phyloP scores from a whole-genome alignment of 1,140 invertebrate genomes.

The Frieseomelitta varia region DNA sequence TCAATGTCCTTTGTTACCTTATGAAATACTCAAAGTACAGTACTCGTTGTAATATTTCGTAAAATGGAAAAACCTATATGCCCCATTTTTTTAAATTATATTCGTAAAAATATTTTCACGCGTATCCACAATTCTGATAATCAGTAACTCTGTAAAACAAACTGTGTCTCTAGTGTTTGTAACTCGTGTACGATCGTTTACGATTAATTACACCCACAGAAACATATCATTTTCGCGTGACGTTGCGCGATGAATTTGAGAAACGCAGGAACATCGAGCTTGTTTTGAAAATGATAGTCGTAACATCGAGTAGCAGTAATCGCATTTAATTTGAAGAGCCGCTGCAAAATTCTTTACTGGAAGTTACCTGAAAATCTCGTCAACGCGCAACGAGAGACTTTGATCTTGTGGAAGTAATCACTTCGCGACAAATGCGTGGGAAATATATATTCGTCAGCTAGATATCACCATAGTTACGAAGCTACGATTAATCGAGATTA shows the following conservation, averaged over 20 bases:
- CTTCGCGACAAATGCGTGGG: neutral
- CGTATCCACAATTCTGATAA: neutral
- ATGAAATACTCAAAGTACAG: neutral
- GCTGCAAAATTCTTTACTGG: too few species aligned
- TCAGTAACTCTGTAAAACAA: neutral
- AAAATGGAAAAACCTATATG: neutral
- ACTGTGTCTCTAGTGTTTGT: neutral
- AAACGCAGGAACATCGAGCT: neutral
- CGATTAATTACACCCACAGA: neutral
- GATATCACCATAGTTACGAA: too few species aligned
- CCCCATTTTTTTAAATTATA: neutral
- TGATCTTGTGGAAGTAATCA: too few species aligned
- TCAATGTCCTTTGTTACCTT: neutral
- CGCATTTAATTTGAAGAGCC: neutral
- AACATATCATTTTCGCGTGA: neutral
- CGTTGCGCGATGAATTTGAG: neutral
- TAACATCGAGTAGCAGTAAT: neutral
- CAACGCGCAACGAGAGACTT: neutral
- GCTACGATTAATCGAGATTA: conserved; percentile 35
- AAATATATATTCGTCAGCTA: neutral
- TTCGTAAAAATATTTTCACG: neutral
- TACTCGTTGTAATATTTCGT: neutral
- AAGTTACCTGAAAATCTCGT: neutral
- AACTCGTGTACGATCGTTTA: neutral
- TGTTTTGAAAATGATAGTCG: neutral